Base-by-base conservation (phyloP, 2,797 vertebrate genomes). In the Erithacus rubecula region DNA sequence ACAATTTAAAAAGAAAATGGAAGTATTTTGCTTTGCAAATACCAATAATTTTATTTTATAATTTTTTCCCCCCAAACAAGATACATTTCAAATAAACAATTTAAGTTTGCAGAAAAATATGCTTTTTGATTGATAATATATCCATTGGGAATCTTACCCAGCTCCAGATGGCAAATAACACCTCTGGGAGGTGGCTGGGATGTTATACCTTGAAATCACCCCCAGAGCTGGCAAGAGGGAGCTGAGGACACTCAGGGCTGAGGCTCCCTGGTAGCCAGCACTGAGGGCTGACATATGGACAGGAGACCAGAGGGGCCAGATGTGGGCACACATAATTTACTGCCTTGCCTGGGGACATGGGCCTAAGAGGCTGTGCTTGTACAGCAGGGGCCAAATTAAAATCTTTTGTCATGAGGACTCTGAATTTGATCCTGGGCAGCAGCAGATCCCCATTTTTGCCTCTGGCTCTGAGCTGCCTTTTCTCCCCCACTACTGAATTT, bases 81-180 rank as follows among this genome's bases (percentile, higher is more conserved):
- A 22, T 39, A 5, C 27, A 47, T 47, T 89, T 81, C 27, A 84
- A 76, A 84, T 63, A 43, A 59, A 65, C 59, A 63, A 70, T 62
- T 37, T 37, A 26, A 56, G 6, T 82, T 90, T 70, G 47, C 63
- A 60, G 83, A 21, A 41, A 84, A 87, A 37, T 46, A 32, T 34
- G 52, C 0, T 11, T 95, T 95, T 82, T 55, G 46, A 62, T 68
- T 69, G 91, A 43, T 72, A 83, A 65, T 11, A 5, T 9, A 1
- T 79, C 75, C 51, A 62, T 59, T 53, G 75, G 51, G 59, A 96
- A 86, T 27, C 65, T 46, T 65, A 62, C 85, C 87, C 83, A 59
- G 65, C 26, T 94, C 93, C 96, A 96, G 95, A 96, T 96, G 95
- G 94, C 85, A 94, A 96, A 96, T 79, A 86, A 93, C 94, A 96